Evolutionary conservation across 2,888 invertebrate genomes (phyloP).

Genomic region (Andrena minutula): DNA sequence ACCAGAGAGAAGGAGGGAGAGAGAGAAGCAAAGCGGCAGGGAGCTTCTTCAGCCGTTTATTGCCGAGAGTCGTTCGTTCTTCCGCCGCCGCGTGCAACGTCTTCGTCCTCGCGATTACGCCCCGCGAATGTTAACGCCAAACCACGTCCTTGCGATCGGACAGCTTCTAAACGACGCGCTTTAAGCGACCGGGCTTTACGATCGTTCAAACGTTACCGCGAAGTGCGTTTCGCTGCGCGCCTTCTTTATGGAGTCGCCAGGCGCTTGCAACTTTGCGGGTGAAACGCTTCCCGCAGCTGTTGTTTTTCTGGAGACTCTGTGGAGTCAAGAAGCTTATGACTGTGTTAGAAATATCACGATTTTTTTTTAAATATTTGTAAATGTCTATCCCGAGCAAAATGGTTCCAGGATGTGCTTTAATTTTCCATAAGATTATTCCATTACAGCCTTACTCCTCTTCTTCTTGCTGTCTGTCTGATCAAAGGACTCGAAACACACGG

Average conservation of each 20-base stretch:
- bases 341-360: neutral
- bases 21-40: neutral
- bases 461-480: too few relatives aligned
- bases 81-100: neutral
- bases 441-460: too few relatives aligned
- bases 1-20: neutral
- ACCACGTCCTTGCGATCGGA: neutral
- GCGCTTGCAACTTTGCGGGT: neutral
- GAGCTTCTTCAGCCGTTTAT: constrained; percentile 65
- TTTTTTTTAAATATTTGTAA: too few relatives aligned
- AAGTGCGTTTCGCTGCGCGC: neutral
- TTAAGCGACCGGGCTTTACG: neutral
- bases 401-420: too few relatives aligned
- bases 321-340: neutral
- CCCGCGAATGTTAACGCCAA: neutral
- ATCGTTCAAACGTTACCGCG: neutral
- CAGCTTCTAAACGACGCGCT: neutral
- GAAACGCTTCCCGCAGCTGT: neutral
- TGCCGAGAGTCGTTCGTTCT: constrained; percentile 38
- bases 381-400: too few relatives aligned
- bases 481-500: neutral
- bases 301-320: neutral
- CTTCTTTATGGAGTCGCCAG: neutral
- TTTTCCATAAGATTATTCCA: too few relatives aligned
- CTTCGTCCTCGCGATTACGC: constrained; percentile 12